Conservation (phyloP, 2,888 invertebrate species). For the Zele albiditarsus region DNA sequence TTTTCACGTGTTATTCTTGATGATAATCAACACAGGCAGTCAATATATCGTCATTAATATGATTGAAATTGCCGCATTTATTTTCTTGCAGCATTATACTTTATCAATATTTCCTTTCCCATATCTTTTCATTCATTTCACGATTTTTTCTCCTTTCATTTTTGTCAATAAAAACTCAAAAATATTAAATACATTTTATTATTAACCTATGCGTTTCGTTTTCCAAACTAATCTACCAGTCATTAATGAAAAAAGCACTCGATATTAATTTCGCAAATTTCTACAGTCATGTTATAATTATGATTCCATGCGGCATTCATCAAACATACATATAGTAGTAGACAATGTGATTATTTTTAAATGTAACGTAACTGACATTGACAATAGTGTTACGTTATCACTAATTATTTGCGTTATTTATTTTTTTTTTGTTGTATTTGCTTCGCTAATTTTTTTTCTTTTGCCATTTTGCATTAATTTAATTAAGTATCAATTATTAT, state of each 20-base stretch:
- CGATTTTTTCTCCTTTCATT: constrained; percentile 46
- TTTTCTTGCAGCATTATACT: constrained; percentile 48
- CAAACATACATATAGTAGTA: background rate
- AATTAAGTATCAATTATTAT: constrained; percentile 49
- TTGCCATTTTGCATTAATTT: constrained; percentile 47
- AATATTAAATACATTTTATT: constrained; percentile 62
- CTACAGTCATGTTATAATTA: background rate
- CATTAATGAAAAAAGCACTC: background rate
- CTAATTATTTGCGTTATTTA: background rate
- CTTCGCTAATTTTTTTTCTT: constrained; percentile 23
- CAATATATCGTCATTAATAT: background rate
- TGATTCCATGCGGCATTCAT: background rate
- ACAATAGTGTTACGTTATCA: constrained; percentile 26
- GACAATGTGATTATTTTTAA: constrained; percentile 6
- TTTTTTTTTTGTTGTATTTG: constrained; percentile 7
- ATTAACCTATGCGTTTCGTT: background rate
- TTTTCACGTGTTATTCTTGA: background rate
- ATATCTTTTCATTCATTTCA: constrained; percentile 36
- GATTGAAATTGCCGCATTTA: background rate
- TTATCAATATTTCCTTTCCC: constrained; percentile 56
- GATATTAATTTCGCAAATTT: constrained; percentile 2
- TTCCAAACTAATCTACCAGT: constrained; percentile 10
- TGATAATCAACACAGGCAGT: background rate
- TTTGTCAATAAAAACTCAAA: constrained; percentile 67
- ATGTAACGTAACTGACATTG: background rate